Conservation (phyloP, 2,797 vertebrate genomes). For the Sphaeramia orbicularis region DNA sequence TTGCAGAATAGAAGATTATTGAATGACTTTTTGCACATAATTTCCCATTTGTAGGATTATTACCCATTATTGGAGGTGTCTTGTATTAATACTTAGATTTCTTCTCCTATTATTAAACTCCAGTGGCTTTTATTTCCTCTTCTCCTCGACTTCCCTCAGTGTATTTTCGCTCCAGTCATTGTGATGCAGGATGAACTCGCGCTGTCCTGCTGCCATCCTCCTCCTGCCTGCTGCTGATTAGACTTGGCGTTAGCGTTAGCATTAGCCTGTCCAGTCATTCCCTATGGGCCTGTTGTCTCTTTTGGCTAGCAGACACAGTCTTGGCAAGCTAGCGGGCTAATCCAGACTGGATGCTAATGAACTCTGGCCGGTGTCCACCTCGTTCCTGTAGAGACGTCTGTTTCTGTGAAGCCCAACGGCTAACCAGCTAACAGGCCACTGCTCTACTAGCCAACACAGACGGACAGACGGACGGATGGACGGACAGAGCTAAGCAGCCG, state of each 20-base stretch:
- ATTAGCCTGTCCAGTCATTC: constrained; percentile 62
- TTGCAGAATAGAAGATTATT: no score
- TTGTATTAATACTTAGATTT: no score
- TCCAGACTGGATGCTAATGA: constrained; percentile 78
- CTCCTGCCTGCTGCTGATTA: constrained; percentile 57
- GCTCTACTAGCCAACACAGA: constrained; percentile 34
- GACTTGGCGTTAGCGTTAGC: constrained; percentile 69
- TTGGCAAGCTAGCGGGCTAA: constrained; percentile 73
- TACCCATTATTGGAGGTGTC: no score
- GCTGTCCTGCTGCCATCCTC: constrained; percentile 30
- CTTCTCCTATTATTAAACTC: no score
- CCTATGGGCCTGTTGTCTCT: constrained; percentile 68
- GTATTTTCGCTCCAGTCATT: no score
- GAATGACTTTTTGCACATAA: no score
- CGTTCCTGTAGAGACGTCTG: constrained; percentile 70
- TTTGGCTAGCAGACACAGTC: constrained; percentile 62
- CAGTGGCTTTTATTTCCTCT: constrained; percentile 24
- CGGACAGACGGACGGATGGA: no score
- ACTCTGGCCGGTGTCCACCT: constrained; percentile 70
- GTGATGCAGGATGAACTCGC: constrained; percentile 32
- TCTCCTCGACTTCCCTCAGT: no score
- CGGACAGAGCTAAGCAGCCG: constrained; percentile 30
- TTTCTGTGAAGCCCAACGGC: constrained; percentile 62
- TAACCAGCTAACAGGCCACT: constrained; percentile 56
- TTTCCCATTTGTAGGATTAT: no score